These are phyloP conservation scores for Calameuta pallipes DNA, from an alignment of 2,888 invertebrate genomes.

Conservation along the genomic window DNA sequence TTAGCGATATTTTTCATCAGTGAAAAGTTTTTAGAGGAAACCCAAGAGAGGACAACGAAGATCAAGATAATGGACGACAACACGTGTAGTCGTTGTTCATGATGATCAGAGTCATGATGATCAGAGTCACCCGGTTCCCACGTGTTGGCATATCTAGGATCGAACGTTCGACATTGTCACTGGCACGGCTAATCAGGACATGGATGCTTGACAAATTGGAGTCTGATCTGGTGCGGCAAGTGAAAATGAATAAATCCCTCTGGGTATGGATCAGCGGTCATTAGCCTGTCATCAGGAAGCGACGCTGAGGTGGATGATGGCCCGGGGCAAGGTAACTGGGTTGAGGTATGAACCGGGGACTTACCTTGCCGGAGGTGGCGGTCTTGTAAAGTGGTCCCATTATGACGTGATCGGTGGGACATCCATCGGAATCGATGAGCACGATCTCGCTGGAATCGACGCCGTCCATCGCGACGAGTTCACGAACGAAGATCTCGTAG, in stretches of 20 bases:
- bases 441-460: constrained; percentile 93
- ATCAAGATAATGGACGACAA: neutral
- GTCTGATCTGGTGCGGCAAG: neutral
- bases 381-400: constrained; percentile 93
- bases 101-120: neutral
- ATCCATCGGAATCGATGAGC: constrained; percentile 90
- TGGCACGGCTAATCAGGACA: neutral
- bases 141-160: neutral
- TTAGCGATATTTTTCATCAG: constrained; percentile 13
- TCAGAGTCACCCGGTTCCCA: neutral
- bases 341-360: constrained; percentile 31
- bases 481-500: constrained; percentile 94
- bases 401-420: constrained; percentile 93
- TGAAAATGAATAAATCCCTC: neutral
- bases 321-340: neutral
- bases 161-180: neutral
- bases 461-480: constrained; percentile 94
- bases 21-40: neutral
- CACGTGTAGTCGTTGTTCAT: neutral
- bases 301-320: neutral
- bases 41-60: neutral
- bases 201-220: neutral
- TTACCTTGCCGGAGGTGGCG: constrained; percentile 81
- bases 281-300: neutral
- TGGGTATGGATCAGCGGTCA: neutral